phyloP scores from a whole-genome alignment of 2,888 invertebrate genomes.

The Blastobasis adustella region DNA sequence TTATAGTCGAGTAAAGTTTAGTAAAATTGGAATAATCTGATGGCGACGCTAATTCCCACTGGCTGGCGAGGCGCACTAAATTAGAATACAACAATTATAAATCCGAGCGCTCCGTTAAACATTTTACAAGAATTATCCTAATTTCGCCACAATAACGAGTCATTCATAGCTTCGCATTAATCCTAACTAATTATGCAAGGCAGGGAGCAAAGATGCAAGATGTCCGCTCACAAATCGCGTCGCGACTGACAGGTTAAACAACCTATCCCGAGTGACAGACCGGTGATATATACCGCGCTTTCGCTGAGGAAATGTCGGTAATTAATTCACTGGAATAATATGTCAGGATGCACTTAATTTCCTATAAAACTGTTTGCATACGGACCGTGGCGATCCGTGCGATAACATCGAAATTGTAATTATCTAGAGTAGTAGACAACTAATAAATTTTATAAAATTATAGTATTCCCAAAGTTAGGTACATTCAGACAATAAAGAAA shows the following conservation, averaged over 20 bases:
- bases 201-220: constrained; percentile 67
- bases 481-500: no score
- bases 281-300: constrained; percentile 60
- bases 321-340: constrained; percentile 69
- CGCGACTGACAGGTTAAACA: constrained; percentile 68
- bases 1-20: no score
- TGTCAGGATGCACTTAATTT: constrained; percentile 66
- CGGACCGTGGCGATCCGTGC: constrained; percentile 33
- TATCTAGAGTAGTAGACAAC: no score
- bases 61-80: not conserved
- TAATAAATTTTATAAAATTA: no score
- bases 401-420: constrained; percentile 1
- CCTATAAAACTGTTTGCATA: constrained; percentile 58
- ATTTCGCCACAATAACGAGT: constrained; percentile 54
- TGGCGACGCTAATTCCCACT: no score
- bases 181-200: constrained; percentile 71
- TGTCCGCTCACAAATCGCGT: constrained; percentile 68
- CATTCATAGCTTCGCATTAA: constrained; percentile 66
- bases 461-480: no score
- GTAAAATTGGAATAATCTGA: no score
- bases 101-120: constrained; percentile 5
- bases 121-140: constrained; percentile 34
- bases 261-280: constrained; percentile 66
- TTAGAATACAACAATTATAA: constrained; percentile 7
- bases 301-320: constrained; percentile 57